phyloP scores from a whole-genome alignment of 2,797 vertebrate genomes.

The Gymnoscopelus braueri region DNA sequence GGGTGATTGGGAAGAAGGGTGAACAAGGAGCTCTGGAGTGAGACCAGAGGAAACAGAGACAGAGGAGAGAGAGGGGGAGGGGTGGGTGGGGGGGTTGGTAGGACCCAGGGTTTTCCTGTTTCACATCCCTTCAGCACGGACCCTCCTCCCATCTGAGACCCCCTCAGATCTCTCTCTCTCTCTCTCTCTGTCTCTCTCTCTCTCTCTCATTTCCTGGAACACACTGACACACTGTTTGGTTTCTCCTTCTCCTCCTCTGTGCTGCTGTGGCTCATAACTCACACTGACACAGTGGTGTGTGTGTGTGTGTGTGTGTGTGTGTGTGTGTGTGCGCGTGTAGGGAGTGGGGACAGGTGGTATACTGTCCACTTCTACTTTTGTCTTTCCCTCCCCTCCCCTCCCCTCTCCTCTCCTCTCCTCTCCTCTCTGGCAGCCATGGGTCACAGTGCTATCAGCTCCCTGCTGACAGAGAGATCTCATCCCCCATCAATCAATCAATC shows the following conservation, averaged over 20 bases:
- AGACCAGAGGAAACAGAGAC: slow-evolving; percentile 10
- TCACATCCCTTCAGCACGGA: slow-evolving; percentile 56
- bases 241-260: slow-evolving; percentile 5
- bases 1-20: not conserved
- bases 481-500: slow-evolving; percentile 77
- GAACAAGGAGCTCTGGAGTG: slow-evolving; percentile 12
- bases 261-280: slow-evolving; percentile 39
- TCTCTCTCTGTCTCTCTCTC: not conserved
- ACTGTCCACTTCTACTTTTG: slow-evolving; percentile 30
- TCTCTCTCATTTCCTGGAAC: slow-evolving; percentile 41
- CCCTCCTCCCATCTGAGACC: slow-evolving; percentile 48
- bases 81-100: slow-evolving; percentile 57
- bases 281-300: slow-evolving; percentile 41
- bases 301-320: too few species aligned
- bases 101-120: slow-evolving; percentile 49
- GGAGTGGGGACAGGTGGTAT: slow-evolving; percentile 54
- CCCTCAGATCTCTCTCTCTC: slow-evolving; percentile 3
- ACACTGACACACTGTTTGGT: slow-evolving; percentile 21
- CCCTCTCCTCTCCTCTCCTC: slow-evolving; percentile 15
- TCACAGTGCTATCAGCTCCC: slow-evolving; percentile 63
- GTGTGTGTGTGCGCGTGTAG: too few species aligned
- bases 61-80: slow-evolving; percentile 58
- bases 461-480: slow-evolving; percentile 78
- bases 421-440: slow-evolving; percentile 58
- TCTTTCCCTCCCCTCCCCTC: slow-evolving; percentile 5